phyloP scores from a whole-genome alignment of 2,113 vertebrate species.

The Ivindomyrus marchei region DNA sequence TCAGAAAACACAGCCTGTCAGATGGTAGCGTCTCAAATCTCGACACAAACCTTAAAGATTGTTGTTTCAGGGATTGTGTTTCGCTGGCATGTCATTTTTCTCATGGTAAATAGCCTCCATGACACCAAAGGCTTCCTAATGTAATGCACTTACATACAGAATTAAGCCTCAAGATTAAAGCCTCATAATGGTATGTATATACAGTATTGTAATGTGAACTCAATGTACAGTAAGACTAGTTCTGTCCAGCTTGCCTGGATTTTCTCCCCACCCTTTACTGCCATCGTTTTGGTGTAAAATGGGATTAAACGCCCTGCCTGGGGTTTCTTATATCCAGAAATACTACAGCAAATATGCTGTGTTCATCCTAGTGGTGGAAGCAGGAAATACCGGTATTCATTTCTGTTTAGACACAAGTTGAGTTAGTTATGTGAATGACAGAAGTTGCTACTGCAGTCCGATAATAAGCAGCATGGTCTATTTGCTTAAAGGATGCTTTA shows the following conservation, averaged over 20 bases:
- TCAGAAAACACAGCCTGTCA: constrained; percentile 24
- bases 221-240: neutral
- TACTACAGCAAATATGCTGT: neutral
- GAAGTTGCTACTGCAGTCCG: neutral
- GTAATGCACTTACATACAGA: neutral
- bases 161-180: neutral
- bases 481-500: neutral
- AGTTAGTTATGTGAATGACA: neutral
- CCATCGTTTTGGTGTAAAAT: neutral
- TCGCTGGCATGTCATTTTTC: neutral
- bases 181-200: neutral
- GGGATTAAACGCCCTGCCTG: neutral
- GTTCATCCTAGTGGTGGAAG: neutral
- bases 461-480: neutral
- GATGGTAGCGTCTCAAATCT: neutral
- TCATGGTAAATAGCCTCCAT: neutral
- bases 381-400: neutral
- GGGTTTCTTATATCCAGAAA: neutral
- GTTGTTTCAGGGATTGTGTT: neutral
- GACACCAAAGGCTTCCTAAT: neutral
- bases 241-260: neutral
- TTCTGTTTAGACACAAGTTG: neutral
- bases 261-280: neutral
- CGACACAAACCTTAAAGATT: neutral
- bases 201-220: neutral